Evolutionary conservation across 2,113 vertebrate genomes (phyloP).

Genomic region (Mellivora capensis): DNA sequence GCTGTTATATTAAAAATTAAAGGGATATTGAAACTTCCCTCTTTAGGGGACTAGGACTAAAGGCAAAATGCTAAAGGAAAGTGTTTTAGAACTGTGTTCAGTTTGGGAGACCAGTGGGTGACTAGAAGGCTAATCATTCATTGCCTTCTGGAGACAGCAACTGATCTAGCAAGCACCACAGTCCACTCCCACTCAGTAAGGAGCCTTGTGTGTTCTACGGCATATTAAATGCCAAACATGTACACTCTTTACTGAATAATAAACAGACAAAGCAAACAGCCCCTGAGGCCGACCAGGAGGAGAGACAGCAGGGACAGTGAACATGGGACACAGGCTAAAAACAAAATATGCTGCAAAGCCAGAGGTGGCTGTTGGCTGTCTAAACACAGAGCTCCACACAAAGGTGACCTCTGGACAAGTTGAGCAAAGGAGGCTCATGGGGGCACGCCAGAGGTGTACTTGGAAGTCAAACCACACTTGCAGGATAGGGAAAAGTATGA

Average conservation of each 20-base stretch:
- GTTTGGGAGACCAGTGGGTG: background rate
- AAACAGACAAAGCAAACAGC: conserved; percentile 2
- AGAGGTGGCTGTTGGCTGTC: background rate
- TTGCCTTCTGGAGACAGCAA: background rate
- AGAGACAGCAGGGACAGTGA: background rate
- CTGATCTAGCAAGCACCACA: background rate
- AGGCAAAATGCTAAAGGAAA: background rate
- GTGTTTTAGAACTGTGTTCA: background rate
- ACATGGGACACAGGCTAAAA: background rate
- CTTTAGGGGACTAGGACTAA: background rate
- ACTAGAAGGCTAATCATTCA: background rate
- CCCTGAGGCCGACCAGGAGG: background rate
- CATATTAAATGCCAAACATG: conserved; percentile 51
- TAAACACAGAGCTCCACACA: background rate
- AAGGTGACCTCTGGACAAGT: background rate
- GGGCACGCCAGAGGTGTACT: background rate
- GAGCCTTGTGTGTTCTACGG: background rate
- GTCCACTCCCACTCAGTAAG: background rate
- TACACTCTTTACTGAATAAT: background rate
- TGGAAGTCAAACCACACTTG: background rate
- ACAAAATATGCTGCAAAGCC: background rate
- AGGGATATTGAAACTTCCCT: background rate
- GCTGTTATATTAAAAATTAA: background rate
- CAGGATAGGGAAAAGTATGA: background rate
- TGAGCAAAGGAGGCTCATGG: background rate